Evolutionary conservation across 2,888 invertebrate genomes (phyloP), one percentile per base, ranked within the genome.

Genomic region (Chloroclystis v-ata): DNA sequence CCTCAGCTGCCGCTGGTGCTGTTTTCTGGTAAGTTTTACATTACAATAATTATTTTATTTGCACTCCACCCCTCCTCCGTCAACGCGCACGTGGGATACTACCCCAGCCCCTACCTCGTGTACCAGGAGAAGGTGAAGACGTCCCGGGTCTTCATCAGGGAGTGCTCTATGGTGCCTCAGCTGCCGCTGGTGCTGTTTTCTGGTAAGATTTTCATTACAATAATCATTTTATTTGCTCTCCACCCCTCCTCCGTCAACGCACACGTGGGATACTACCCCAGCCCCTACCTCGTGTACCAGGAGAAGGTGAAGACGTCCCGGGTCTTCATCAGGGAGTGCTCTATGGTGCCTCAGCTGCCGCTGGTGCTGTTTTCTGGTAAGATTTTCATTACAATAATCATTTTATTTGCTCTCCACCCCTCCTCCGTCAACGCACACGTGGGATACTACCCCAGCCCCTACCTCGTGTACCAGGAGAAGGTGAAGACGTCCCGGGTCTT

Each of bases 111-210:
- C 0, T 95, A 93, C 67, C 72, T 95, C 30, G 93, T 95, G 14
- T 95, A 92, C 66, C 95, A 95, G 69, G 95, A 95, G 72, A 95
- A 95, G 74, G 91, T 95, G 12, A 93, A 93, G 69, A 95, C 95
- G 0, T 92, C 92, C 2, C 89, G 91, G 61, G 92, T 95, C 25
- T 95, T 92, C 65, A 93, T 95, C 13, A 86, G 94, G 29, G 95
- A 95, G 66, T 93, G 94, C 58, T 93, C 94, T 0, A 93, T 95
- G 93, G 91, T 95, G 29, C 93, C 94, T 0, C 89, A 92, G 54
- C 71, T 95, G 49, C 91, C 95, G 0, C 73, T 95, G 26, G 91
- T 95, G 1, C 67, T 94, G 37, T 93, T 93, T 66, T 90, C 88
- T 33, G 88, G 88, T 89, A 29, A 63, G 69, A 56, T 20, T 13